phyloP scores from a whole-genome alignment of 2,888 invertebrate genomes.

The Xestia rhomboidea region DNA sequence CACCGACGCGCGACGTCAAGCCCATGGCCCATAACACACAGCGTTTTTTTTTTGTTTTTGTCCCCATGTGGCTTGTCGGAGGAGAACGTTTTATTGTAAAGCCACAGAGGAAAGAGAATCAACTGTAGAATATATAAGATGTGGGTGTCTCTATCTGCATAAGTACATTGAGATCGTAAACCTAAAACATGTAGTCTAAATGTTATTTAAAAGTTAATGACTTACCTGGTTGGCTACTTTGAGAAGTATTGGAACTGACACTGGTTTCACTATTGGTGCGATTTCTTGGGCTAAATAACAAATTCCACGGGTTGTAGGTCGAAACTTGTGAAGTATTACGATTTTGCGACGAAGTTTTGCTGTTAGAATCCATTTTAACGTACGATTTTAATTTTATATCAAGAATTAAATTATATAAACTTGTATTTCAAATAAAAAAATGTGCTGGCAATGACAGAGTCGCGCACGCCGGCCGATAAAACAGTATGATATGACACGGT shows the following conservation, averaged over 20 bases:
- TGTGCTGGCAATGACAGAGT: conserved; percentile 44
- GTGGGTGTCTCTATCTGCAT: background rate
- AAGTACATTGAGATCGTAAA: background rate
- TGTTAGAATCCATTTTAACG: conserved; percentile 81
- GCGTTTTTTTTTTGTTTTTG: conserved; percentile 41
- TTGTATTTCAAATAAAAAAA: conserved; percentile 21
- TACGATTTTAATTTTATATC: conserved; percentile 48
- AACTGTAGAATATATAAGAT: background rate
- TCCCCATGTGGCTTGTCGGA: conserved; percentile 31
- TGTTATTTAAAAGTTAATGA: conserved; percentile 15
- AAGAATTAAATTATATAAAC: conserved; percentile 12
- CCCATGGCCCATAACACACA: conserved; percentile 29
- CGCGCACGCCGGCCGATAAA: conserved; percentile 78
- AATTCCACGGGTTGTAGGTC: conserved; percentile 85
- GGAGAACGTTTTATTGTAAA: conserved; percentile 10
- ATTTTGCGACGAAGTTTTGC: conserved; percentile 76
- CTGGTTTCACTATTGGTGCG: conserved; percentile 88
- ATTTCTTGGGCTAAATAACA: conserved; percentile 82
- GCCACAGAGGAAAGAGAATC: conserved; percentile 1
- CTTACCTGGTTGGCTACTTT: conserved; percentile 82
- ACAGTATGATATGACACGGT: conserved; percentile 80
- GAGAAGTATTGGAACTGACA: conserved; percentile 76
- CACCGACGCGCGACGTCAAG: conserved; percentile 25
- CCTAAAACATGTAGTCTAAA: background rate
- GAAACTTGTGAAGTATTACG: conserved; percentile 73